Percentiles rank a stretch among this genome's conserved stretches.
Evolutionary conservation across 1,140 invertebrate genomes (phyloP).

Genomic region (Rhopalosiphum maidis): DNA sequence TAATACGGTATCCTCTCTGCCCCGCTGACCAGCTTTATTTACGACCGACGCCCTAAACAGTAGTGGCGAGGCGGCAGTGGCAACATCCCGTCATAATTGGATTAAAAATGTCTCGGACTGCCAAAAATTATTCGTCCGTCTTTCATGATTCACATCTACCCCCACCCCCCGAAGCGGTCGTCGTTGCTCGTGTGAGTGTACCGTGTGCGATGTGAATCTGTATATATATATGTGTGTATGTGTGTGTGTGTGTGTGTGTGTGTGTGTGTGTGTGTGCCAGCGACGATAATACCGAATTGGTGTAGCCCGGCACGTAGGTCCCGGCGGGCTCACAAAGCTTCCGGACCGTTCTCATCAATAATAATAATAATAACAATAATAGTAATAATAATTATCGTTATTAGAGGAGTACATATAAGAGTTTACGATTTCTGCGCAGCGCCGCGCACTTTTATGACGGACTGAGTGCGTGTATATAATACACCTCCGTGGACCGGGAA

Average conservation of each 20-base stretch:
- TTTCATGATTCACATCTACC: background rate
- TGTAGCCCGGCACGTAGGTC: constrained; percentile 50
- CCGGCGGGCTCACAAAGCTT: constrained; percentile 46
- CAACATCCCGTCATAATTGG: constrained; percentile 52
- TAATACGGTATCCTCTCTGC: background rate
- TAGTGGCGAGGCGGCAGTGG: background rate
- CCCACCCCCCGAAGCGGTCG: background rate
- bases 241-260: background rate
- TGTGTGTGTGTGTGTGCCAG: background rate
- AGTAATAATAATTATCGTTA: constrained; percentile 53
- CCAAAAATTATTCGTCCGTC: constrained; percentile 52
- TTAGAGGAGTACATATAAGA: constrained; percentile 27
- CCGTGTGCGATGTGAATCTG: too few relatives aligned
- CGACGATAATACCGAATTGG: constrained; percentile 49
- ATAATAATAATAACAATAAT: constrained; percentile 52
- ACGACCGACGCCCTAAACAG: background rate
- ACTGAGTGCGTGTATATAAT: background rate
- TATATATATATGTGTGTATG: background rate
- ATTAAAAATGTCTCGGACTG: constrained; percentile 54
- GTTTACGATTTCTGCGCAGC: constrained; percentile 49
- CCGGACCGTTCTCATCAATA: constrained; percentile 41
- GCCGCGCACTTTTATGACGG: constrained; percentile 51
- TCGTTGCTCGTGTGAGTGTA: background rate
- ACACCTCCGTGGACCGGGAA: background rate
- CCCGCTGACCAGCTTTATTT: constrained; percentile 33